These are phyloP conservation scores for Gouania willdenowi DNA, from an alignment of 2,797 vertebrate genomes.

Conservation along the genomic window DNA sequence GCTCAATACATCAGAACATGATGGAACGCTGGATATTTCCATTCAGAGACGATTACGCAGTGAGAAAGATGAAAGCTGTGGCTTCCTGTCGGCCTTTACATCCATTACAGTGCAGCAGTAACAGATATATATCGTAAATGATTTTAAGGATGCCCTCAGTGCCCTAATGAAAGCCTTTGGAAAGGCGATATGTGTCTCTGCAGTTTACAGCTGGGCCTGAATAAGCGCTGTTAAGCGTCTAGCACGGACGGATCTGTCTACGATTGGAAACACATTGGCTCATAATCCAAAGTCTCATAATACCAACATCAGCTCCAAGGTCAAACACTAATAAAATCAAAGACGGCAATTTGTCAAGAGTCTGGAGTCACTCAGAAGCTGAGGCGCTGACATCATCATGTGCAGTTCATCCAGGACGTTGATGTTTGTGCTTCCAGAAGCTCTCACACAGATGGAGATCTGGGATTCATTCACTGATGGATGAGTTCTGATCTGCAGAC, in stretches of 20 bases:
- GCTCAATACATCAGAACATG: slow-evolving; percentile 18
- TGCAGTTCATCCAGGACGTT: slow-evolving; percentile 15
- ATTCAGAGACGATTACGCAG: slow-evolving; percentile 33
- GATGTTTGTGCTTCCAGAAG: slow-evolving; percentile 1
- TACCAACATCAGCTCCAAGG: slow-evolving; percentile 54
- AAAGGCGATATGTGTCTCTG: slow-evolving; percentile 59
- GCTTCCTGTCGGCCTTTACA: slow-evolving; percentile 49
- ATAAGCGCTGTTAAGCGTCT: slow-evolving; percentile 58
- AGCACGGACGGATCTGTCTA: slow-evolving; percentile 40
- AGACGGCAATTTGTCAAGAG: slow-evolving; percentile 64
- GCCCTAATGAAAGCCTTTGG: slow-evolving; percentile 44
- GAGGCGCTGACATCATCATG: slow-evolving; percentile 44
- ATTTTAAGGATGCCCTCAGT: slow-evolving; percentile 56
- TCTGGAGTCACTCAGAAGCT: slow-evolving; percentile 17
- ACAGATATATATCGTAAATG: slow-evolving; percentile 56
- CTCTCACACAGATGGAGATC: slow-evolving; percentile 43
- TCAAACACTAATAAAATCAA: slow-evolving; percentile 69
- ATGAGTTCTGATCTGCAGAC: slow-evolving; percentile 30
- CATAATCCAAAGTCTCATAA: slow-evolving; percentile 55
- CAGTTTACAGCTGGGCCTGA: slow-evolving; percentile 39
- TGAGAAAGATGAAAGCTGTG: slow-evolving; percentile 31
- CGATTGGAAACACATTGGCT: slow-evolving; percentile 70
- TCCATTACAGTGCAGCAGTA: slow-evolving; percentile 29
- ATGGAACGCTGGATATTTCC: slow-evolving; percentile 51
- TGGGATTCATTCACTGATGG: slow-evolving; percentile 16